Evolutionary conservation across 2,888 invertebrate species (phyloP), one percentile per base, ranked within the genome.

Genomic region (Schrankia costaestrigalis): DNA sequence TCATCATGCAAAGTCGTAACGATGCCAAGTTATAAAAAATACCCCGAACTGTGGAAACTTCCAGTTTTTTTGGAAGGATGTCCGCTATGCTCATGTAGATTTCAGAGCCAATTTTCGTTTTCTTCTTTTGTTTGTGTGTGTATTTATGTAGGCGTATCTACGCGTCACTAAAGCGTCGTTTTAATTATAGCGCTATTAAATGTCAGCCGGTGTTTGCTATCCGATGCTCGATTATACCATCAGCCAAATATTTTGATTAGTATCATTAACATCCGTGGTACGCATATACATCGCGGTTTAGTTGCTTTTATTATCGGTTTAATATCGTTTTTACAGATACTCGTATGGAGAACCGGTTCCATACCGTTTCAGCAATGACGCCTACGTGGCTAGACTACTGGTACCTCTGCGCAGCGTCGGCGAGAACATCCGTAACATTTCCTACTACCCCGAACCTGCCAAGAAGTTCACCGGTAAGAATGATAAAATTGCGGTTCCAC

Each of bases 361-460:
- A 27, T 90, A 91, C 67, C 90, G 92, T 67, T 90, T 91, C 71
- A 86, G 86, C 69, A 90, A 90, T 67, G 94, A 94, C 63, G 91
- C 93, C 38, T 95, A 95, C 81, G 88, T 95, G 46, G 90, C 91
- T 35, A 91, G 91, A 55, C 84, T 94, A 47, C 78, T 93, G 44
- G 82, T 91, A 56, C 93, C 93, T 1, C 83, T 91, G 35, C 90
- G 91, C 52, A 34, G 90, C 65, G 89, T 91, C 35, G 83, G 88
- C 45, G 90, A 90, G 61, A 89, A 91, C 56, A 90, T 92, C 42
- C 89, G 90, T 55, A 88, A 85, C 60, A 86, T 91, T 49, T 90
- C 91, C 6, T 92, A 91, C 83, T 94, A 93, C 78, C 89, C 90
- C 24, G 92, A 92, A 48, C 92, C 93, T 40, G 91, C 91, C 47